Evolutionary conservation across 2,888 invertebrate species (phyloP).

Genomic region (Napeogenes sylphis): DNA sequence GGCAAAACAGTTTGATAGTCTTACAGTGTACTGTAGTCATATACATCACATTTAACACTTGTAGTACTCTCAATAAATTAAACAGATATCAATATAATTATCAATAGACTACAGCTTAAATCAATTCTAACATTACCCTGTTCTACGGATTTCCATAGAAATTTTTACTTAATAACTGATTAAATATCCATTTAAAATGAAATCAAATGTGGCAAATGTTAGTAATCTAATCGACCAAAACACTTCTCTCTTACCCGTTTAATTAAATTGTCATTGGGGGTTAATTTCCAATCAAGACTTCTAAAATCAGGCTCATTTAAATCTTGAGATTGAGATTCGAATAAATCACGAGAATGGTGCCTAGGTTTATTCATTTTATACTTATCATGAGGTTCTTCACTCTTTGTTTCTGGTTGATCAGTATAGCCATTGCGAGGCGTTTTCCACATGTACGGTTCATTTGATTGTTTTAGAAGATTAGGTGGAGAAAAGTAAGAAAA

Average conservation of each 20-base stretch:
- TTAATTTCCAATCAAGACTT: constrained; percentile 55
- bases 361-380: constrained; percentile 40
- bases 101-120: constrained; percentile 10
- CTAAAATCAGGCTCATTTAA: constrained; percentile 45
- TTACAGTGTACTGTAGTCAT: constrained; percentile 3
- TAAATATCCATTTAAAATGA: constrained; percentile 39
- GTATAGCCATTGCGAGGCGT: constrained; percentile 41
- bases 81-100: constrained; percentile 6
- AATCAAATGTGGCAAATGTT: constrained; percentile 23
- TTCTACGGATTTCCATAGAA: constrained; percentile 53
- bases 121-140: constrained; percentile 54
- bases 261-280: constrained; percentile 58
- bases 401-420: constrained; percentile 35
- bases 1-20: neutral
- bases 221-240: constrained; percentile 59
- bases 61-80: constrained; percentile 7
- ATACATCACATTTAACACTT: constrained; percentile 2
- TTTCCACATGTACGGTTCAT: constrained; percentile 48
- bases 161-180: constrained; percentile 31
- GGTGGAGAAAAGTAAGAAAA: constrained; percentile 65
- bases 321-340: constrained; percentile 64
- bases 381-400: constrained; percentile 24
- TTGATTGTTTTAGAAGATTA: constrained; percentile 42
- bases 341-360: constrained; percentile 61
- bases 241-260: constrained; percentile 58